Conservation (phyloP, 2,113 vertebrate species). For the Sylvietta virens region DNA sequence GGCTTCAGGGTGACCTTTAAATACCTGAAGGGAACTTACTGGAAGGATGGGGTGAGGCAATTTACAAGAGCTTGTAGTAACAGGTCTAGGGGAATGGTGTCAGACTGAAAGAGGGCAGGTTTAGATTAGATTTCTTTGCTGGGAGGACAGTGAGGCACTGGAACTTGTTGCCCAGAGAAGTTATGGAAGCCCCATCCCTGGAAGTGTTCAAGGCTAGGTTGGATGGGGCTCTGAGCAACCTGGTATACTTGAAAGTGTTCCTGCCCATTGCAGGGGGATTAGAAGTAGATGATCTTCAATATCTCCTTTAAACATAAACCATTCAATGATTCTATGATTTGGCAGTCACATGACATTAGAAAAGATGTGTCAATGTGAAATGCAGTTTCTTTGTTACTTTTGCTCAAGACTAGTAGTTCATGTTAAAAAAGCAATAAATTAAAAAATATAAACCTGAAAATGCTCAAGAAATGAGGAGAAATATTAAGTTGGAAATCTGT, state of each 20-base stretch:
- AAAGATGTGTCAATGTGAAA: not conserved
- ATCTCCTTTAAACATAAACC: not conserved
- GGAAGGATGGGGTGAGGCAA: not conserved
- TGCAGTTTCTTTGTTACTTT: not conserved
- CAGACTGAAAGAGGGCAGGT: not conserved
- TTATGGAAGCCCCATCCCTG: too few species aligned
- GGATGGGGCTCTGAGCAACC: not conserved
- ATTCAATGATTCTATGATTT: not conserved
- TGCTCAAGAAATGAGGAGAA: not conserved
- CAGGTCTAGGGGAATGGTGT: too few species aligned
- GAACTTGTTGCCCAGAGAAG: not conserved
- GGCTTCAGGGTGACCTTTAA: not conserved
- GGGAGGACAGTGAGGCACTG: too few species aligned
- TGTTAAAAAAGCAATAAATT: not conserved
- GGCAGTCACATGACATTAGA: not conserved
- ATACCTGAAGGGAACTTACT: not conserved
- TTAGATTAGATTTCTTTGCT: not conserved
- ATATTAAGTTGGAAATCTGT: not conserved
- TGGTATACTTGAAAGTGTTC: not conserved
- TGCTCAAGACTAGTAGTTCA: not conserved
- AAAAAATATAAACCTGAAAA: not conserved
- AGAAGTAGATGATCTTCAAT: not conserved
- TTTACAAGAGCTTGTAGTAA: not conserved
- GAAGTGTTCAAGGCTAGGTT: not conserved
- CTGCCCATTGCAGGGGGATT: not conserved